Base-by-base conservation (phyloP, 2,113 vertebrate genomes). In the Trachemys scripta region DNA sequence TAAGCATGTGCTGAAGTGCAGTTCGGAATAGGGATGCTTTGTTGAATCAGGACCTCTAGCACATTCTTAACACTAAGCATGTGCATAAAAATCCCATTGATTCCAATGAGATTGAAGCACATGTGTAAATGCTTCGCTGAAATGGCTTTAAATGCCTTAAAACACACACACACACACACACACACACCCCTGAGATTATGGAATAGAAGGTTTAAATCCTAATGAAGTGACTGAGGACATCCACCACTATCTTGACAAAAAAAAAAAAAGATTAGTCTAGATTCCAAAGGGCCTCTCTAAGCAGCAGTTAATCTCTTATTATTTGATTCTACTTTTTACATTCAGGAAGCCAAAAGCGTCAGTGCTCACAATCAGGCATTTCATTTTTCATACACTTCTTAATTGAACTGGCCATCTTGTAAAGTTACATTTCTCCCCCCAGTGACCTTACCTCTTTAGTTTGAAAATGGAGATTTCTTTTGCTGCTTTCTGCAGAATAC, bases 291-390 rank as follows among this genome's bases (percentile, higher is more conserved):
- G 24, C 42, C 82, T 93, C 90, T 53, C 86, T 80, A 82, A 88
- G 24, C 29, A 85, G 27, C 13, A 90, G 91, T 90, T 94, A 95
- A 93, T 93, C 72, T 17, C 10, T 27, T 82, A 35, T 38, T 84
- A 94, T 62, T 56, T 42, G 76, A 79, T 31, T 93, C 85, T 59
- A 57, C 29, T 3, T 92, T 54, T 38, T 93, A 59, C 62, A 49
- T 90, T 47, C 84, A 91, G 80, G 83, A 95, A 92, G 84, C 87
- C 65, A 80, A 94, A 82, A 25, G 38, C n/a, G 72, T 14, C 4
- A 57, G 25, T 17, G 27, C 38, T 81, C 45, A 50, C n/a, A 88
- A 88, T 88, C 16, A 17, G 5, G 13, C 8, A 80, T 92, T 94
- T 86, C 51, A 8, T 49, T 1, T 19, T 8, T 75, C 79, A 91